These are phyloP conservation scores for Pica pica DNA, from an alignment of 2,113 vertebrate species.

Conservation along the genomic window DNA sequence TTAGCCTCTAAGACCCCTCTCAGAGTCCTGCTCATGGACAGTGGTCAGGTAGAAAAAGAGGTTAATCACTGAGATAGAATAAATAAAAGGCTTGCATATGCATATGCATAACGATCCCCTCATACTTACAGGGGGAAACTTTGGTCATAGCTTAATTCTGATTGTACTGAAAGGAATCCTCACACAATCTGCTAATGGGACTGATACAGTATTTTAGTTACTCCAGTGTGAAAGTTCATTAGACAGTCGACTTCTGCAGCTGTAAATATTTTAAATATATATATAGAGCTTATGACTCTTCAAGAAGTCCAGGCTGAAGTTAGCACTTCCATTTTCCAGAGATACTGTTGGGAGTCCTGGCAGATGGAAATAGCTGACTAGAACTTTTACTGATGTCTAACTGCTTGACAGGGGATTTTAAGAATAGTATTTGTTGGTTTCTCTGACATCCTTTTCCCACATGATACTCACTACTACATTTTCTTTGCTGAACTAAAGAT, in stretches of 20 bases:
- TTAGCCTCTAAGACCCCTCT: neutral
- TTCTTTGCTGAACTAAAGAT: neutral
- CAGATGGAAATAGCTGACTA: neutral
- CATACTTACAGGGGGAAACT: neutral
- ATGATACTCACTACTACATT: accelerated
- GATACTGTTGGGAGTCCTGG: neutral
- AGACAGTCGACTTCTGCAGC: neutral
- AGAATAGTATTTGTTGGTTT: neutral
- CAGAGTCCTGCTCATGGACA: neutral
- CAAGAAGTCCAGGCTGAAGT: neutral
- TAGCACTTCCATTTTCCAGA: neutral
- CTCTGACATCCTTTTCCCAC: neutral
- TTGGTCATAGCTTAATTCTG: neutral
- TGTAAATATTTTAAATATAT: neutral
- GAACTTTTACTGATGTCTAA: neutral
- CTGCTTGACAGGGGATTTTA: neutral
- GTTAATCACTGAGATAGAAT: neutral
- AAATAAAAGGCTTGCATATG: neutral
- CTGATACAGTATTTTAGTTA: neutral
- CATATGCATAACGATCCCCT: neutral
- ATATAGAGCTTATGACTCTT: neutral
- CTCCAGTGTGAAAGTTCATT: neutral
- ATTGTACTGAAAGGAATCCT: neutral
- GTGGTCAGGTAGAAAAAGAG: neutral
- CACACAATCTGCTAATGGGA: neutral